Base-by-base conservation (phyloP, 2,888 invertebrate species). In the Notocelia uddmanniana region DNA sequence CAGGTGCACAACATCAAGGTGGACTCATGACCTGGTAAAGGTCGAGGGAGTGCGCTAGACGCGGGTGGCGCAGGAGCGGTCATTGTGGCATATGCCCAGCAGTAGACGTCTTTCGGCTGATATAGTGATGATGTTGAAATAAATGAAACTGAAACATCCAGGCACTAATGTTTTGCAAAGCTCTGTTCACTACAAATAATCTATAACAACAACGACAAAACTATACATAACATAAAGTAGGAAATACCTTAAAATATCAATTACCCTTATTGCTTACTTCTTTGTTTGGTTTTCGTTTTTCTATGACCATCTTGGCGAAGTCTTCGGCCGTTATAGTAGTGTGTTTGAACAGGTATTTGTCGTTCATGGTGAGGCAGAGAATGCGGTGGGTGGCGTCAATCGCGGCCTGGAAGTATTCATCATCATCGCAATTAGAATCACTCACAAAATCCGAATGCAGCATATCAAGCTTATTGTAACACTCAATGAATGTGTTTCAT, bases 211-310 rank as follows among this genome's bases (percentile, higher is more conserved):
- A 18, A n/a, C n/a, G n/a, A n/a, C n/a, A n/a, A n/a, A 63, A 63
- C 23, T 52, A 69, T 11, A 11, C 34, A 31, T 23, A 60, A 55
- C 55, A 67, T 48, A 67, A 81, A 76, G 77, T 37, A 75, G 74
- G 79, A 75, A 82, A 80, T 79, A 75, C 81, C 82, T 83, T 83
- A 85, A 84, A 85, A 82, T 80, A 85, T 81, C 83, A 87, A 87
- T 89, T 90, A 91, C 91, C 91, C 88, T 87, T 87, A 81, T 81
- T 86, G 88, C 87, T 89, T 90, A 89, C 89, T 85, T 92, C 89
- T 84, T 81, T 83, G 75, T 80, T 74, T 68, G 76, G 73, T 60
- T 76, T 76, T 26, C 72, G 70, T 68, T 79, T 82, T 18, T 82
- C 82, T 73, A 76, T 78, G 73, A 86, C 78, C 77, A 89, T 76